Conservation (phyloP, 1,140 invertebrate genomes). For the Pseudomyrmex cubaensis region DNA sequence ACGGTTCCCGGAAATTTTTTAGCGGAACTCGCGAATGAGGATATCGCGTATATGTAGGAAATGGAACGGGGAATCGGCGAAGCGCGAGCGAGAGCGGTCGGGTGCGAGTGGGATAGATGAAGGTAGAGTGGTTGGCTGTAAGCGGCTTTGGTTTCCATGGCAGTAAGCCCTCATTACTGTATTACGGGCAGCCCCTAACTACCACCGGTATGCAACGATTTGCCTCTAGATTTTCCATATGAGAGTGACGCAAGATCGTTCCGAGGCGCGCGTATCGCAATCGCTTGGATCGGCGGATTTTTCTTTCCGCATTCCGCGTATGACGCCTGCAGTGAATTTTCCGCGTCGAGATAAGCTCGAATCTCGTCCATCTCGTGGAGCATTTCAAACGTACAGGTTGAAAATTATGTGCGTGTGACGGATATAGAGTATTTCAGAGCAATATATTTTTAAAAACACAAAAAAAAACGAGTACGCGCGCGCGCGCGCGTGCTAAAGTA, state of each 20-base stretch:
- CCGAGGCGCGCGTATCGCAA: slow-evolving; percentile 28
- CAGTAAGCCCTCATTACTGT: slow-evolving; percentile 86
- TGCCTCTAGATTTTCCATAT: slow-evolving; percentile 77
- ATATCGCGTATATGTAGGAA: slow-evolving; percentile 78
- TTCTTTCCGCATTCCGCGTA: slow-evolving; percentile 65
- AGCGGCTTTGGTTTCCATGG: slow-evolving; percentile 86
- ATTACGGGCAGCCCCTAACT: slow-evolving; percentile 85
- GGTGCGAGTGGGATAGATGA: slow-evolving; percentile 62
- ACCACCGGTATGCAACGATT: slow-evolving; percentile 82
- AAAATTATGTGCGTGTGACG: slow-evolving; percentile 23
- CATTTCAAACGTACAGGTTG: not conserved
- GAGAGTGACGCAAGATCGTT: slow-evolving; percentile 71
- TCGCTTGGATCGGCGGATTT: slow-evolving; percentile 44
- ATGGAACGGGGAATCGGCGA: slow-evolving; percentile 51
- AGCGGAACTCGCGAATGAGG: slow-evolving; percentile 78
- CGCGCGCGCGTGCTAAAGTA: not conserved
- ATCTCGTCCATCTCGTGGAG: slow-evolving; percentile 27
- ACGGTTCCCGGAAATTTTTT: slow-evolving; percentile 75
- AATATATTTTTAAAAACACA: not conserved
- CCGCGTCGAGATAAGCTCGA: slow-evolving; percentile 37
- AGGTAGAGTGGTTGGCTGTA: slow-evolving; percentile 84
- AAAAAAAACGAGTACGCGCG: not conserved
- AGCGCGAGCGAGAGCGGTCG: slow-evolving; percentile 55
- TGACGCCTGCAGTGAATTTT: slow-evolving; percentile 61
- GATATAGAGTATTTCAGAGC: no score